Conservation (phyloP, 2,113 vertebrate species). For the Pleuronectes platessa region DNA sequence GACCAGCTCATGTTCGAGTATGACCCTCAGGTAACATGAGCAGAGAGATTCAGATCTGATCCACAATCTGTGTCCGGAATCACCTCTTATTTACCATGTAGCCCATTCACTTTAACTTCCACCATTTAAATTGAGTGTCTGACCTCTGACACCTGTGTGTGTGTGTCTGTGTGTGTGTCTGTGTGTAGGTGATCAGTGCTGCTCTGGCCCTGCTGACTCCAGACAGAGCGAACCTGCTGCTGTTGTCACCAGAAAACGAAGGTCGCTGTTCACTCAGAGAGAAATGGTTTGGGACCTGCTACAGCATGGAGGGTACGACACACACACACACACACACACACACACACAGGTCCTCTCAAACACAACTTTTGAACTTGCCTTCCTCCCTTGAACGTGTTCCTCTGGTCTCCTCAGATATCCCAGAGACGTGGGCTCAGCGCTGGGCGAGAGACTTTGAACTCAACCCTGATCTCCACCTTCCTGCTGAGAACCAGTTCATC, state of each 20-base stretch:
- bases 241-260: slow-evolving; percentile 92
- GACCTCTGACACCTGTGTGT: background rate
- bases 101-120: too few relatives aligned
- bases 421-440: slow-evolving; percentile 84
- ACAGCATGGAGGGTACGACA: slow-evolving; percentile 85
- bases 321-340: slow-evolving; percentile 7
- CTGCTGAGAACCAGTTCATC: slow-evolving; percentile 94
- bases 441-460: slow-evolving; percentile 89
- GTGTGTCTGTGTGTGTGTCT: slow-evolving; percentile 25
- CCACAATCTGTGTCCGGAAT: background rate
- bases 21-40: slow-evolving; percentile 52
- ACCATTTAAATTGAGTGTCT: too few relatives aligned
- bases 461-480: slow-evolving; percentile 90
- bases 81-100: background rate
- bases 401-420: slow-evolving; percentile 81
- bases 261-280: slow-evolving; percentile 88
- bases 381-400: background rate
- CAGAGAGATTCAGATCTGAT: background rate
- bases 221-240: slow-evolving; percentile 88
- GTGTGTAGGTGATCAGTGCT: slow-evolving; percentile 86
- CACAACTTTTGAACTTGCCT: background rate
- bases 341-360: background rate
- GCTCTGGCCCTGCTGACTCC: slow-evolving; percentile 88
- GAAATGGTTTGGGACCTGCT: slow-evolving; percentile 94
- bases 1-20: slow-evolving; percentile 94